Evolutionary conservation across 2,888 invertebrate species (phyloP).

Genomic region (Limenitis camilla): DNA sequence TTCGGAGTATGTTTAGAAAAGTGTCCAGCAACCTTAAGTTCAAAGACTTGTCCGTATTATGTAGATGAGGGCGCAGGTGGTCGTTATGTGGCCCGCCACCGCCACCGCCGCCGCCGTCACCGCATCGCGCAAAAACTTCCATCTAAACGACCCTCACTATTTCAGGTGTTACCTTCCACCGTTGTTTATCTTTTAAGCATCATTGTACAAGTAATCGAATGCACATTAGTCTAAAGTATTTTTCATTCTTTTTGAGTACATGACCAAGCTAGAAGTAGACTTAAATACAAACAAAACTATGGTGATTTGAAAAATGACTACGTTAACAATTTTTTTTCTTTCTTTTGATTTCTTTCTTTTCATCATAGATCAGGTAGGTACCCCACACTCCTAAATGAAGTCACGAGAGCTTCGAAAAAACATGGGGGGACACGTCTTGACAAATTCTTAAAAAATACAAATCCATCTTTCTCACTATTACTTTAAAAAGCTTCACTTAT

Average conservation of each 20-base stretch:
- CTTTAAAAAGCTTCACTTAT: no score
- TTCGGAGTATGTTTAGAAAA: conserved; percentile 28
- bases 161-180: conserved; percentile 43
- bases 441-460: no score
- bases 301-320: no score
- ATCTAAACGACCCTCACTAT: conserved; percentile 64
- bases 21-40: conserved; percentile 48
- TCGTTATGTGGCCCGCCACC: conserved; percentile 57
- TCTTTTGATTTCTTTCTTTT: no score
- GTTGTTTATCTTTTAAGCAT: conserved; percentile 27
- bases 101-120: conserved; percentile 33
- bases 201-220: conserved; percentile 9
- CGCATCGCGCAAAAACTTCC: conserved; percentile 63
- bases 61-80: conserved; percentile 69
- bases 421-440: no score
- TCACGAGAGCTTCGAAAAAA: no score
- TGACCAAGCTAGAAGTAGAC: no score
- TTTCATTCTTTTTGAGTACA: not conserved
- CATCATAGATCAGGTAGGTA: no score
- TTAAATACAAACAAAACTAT: no score
- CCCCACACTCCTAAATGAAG: no score
- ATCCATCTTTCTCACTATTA: no score
- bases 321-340: no score
- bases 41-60: conserved; percentile 70
- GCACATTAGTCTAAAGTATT: not conserved